Evolutionary conservation across 2,113 vertebrate species (phyloP).

Genomic region (Pseudois nayaur): DNA sequence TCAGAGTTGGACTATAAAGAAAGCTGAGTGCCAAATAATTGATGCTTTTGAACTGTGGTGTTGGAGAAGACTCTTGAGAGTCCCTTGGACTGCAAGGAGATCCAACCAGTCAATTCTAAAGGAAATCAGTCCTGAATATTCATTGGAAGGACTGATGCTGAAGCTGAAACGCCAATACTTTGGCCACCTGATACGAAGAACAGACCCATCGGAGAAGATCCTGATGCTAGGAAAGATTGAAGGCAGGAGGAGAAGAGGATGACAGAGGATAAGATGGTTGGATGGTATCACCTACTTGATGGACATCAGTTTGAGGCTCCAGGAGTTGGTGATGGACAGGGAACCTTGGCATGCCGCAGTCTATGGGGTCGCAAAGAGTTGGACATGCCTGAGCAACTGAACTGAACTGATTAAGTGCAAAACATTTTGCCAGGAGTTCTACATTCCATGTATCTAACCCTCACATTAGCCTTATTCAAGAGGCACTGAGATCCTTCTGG

Average conservation of each 20-base stretch:
- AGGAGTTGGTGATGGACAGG: neutral
- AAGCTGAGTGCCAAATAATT: neutral
- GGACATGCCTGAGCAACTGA: neutral
- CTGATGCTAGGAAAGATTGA: neutral
- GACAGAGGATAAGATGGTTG: neutral
- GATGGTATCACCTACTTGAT: neutral
- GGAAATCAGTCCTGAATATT: neutral
- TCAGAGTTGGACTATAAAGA: neutral
- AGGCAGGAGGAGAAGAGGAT: neutral
- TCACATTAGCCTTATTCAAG: neutral
- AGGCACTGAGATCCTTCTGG: neutral
- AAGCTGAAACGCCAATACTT: neutral
- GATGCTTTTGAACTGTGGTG: neutral
- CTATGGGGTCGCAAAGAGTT: neutral
- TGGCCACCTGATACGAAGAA: neutral
- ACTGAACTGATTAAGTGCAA: neutral
- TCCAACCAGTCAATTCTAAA: neutral
- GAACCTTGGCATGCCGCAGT: neutral
- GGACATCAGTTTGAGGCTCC: neutral
- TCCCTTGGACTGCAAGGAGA: neutral
- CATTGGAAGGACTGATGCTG: neutral
- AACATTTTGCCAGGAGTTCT: fast-evolving
- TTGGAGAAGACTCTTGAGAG: neutral
- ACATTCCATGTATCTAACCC: neutral
- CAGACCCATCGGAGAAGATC: neutral